Evolutionary conservation across 2,888 invertebrate species (phyloP).

Genomic region (Cremastinae sp.): DNA sequence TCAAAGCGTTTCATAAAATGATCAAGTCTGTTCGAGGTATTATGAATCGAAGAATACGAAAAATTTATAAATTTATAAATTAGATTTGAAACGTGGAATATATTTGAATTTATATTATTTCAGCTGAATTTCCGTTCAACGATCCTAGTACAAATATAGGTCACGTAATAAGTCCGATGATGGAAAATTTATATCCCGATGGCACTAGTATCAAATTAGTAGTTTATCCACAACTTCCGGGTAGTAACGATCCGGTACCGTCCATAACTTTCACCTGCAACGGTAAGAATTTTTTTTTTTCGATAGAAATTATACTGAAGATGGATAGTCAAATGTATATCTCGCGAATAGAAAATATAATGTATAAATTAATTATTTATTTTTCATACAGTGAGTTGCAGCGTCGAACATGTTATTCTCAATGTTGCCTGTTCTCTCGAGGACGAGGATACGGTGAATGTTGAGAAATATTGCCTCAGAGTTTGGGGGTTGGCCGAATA

Average conservation of each 20-base stretch:
- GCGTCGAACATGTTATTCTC: conserved; percentile 91
- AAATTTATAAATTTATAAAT: background rate
- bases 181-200: conserved; percentile 89
- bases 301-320: background rate
- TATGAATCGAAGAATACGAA: background rate
- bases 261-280: conserved; percentile 96
- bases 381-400: conserved; percentile 86
- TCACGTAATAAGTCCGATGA: conserved; percentile 92
- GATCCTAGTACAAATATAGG: conserved; percentile 92
- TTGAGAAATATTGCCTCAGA: conserved; percentile 84
- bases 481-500: conserved; percentile 95
- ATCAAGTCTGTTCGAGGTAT: conserved; percentile 89
- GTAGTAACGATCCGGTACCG: conserved; percentile 82
- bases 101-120: conserved; percentile 9
- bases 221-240: conserved; percentile 85
- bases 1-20: conserved; percentile 91
- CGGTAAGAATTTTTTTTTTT: conserved; percentile 82
- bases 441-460: conserved; percentile 85
- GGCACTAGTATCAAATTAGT: conserved; percentile 94
- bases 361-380: conserved; percentile 77
- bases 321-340: background rate
- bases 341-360: conserved; percentile 8
- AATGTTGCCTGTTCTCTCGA: conserved; percentile 92
- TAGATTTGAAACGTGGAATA: conserved; percentile 1
- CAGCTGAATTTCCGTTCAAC: conserved; percentile 87